Evolutionary conservation across 2,113 vertebrate genomes (phyloP).

Genomic region (Butastur rufipennis): DNA sequence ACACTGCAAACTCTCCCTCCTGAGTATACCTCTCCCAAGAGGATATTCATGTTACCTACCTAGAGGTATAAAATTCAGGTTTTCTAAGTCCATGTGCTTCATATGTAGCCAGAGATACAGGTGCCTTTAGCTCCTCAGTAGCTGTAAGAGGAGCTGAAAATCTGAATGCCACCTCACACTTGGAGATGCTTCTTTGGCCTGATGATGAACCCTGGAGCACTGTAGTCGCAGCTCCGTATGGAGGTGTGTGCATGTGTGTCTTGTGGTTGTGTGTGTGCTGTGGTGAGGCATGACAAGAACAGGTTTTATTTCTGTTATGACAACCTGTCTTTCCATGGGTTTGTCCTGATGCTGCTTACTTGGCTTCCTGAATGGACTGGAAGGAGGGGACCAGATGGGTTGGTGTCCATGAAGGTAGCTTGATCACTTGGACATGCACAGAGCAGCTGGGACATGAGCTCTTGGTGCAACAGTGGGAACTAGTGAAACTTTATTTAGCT

Average conservation of each 20-base stretch:
- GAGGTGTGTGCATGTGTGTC: not conserved
- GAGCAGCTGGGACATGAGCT: not conserved
- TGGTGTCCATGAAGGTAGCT: not conserved
- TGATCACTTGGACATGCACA: not conserved
- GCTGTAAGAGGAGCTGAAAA: not conserved
- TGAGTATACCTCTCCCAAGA: no score
- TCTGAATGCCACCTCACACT: not conserved
- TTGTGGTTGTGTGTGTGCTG: fast-evolving
- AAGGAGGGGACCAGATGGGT: not conserved
- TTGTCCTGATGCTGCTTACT: not conserved
- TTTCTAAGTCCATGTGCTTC: not conserved
- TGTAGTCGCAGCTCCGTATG: fast-evolving
- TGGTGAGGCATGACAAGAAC: fast-evolving
- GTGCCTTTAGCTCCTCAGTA: not conserved
- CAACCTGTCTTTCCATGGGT: not conserved
- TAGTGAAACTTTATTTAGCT: not conserved
- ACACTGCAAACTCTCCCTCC: not conserved
- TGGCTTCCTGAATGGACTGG: not conserved
- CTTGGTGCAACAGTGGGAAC: not conserved
- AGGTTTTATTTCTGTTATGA: not conserved
- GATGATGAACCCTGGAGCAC: not conserved
- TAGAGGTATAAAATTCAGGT: not conserved
- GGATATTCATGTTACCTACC: fast-evolving
- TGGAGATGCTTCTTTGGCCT: not conserved
- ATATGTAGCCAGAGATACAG: not conserved